Evolutionary conservation across 2,888 invertebrate species (phyloP).

Genomic region (Acleris emargana): DNA sequence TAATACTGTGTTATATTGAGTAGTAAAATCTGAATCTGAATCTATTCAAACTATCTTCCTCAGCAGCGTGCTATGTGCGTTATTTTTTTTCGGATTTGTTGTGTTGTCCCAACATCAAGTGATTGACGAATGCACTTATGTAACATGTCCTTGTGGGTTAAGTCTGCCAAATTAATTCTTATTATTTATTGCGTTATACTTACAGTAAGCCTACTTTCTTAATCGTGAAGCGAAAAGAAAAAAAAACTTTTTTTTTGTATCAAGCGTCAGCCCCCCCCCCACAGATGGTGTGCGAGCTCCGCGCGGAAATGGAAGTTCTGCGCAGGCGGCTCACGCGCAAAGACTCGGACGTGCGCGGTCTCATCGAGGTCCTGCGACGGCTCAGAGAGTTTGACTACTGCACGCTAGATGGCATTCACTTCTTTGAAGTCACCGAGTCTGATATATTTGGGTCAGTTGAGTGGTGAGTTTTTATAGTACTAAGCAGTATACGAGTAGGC

Average conservation of each 20-base stretch:
- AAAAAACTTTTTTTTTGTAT: neutral
- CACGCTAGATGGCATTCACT: slow-evolving; percentile 79
- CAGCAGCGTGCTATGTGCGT: too few relatives aligned
- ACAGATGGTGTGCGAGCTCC: slow-evolving; percentile 66
- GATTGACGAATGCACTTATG: too few relatives aligned
- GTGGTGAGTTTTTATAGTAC: slow-evolving; percentile 53
- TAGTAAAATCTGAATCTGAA: too few relatives aligned
- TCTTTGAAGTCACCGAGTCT: slow-evolving; percentile 77
- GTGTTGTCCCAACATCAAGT: too few relatives aligned
- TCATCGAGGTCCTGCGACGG: slow-evolving; percentile 80
- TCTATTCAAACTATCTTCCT: too few relatives aligned
- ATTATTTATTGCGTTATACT: too few relatives aligned
- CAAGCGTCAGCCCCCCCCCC: slow-evolving; percentile 27
- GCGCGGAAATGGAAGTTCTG: slow-evolving; percentile 61
- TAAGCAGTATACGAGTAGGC: neutral
- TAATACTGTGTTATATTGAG: too few relatives aligned
- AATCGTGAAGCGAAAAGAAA: too few relatives aligned
- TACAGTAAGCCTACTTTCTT: too few relatives aligned
- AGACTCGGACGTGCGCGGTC: slow-evolving; percentile 78
- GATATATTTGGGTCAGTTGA: slow-evolving; percentile 69
- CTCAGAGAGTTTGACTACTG: slow-evolving; percentile 77
- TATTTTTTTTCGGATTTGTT: too few relatives aligned
- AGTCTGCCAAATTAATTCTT: too few relatives aligned
- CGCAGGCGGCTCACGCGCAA: slow-evolving; percentile 73
- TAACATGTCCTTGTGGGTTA: too few relatives aligned